Percentiles rank a stretch among this genome's conserved stretches.
Evolutionary conservation across 1,140 invertebrate genomes (phyloP).

Genomic region (Trichonephila clavipes): DNA sequence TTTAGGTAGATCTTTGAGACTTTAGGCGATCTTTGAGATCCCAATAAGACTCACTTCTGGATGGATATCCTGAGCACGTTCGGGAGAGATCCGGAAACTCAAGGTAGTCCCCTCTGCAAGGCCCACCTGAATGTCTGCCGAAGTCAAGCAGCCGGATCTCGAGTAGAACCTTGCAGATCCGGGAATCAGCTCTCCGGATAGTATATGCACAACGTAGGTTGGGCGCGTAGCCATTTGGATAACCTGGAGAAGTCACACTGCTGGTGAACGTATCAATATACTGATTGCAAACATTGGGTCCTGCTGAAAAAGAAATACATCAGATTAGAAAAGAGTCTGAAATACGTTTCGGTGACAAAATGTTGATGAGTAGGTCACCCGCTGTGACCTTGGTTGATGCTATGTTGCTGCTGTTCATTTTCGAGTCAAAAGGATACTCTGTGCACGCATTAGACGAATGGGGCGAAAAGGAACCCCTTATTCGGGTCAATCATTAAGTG

Average conservation of each 20-base stretch:
- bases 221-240: slow-evolving; percentile 77
- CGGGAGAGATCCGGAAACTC: slow-evolving; percentile 77
- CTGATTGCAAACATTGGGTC: slow-evolving; percentile 60
- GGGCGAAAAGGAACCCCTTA: too few species aligned
- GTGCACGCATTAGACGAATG: too few species aligned
- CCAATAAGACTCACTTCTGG: slow-evolving; percentile 52
- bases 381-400: too few species aligned
- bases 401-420: too few species aligned
- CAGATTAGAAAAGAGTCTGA: too few species aligned
- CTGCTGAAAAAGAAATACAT: not conserved
- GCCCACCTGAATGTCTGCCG: slow-evolving; percentile 52
- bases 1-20: too few species aligned
- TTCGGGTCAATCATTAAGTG: too few species aligned
- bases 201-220: slow-evolving; percentile 78
- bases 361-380: too few species aligned
- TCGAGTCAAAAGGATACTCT: too few species aligned
- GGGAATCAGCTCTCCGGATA: slow-evolving; percentile 74
- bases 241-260: slow-evolving; percentile 77
- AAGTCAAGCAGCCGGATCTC: slow-evolving; percentile 78
- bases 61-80: slow-evolving; percentile 72
- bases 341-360: too few species aligned
- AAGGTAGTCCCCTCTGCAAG: slow-evolving; percentile 77
- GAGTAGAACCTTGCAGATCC: slow-evolving; percentile 78
- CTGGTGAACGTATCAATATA: slow-evolving; percentile 78
- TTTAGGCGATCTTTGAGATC: too few species aligned